phyloP scores from a whole-genome alignment of 1,140 invertebrate genomes.

The Condylostylus longicornis region DNA sequence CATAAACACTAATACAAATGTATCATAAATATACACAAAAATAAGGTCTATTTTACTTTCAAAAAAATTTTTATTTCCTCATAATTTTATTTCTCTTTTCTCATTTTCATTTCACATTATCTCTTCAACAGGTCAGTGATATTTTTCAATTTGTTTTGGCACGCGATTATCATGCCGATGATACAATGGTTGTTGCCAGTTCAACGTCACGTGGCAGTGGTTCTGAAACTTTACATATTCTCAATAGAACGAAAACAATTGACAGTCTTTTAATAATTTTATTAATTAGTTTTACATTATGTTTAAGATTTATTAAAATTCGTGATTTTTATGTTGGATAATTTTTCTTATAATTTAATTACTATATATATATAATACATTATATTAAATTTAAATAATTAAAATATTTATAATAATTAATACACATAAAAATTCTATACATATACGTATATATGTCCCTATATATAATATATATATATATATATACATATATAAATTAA shows the following conservation, averaged over 20 bases:
- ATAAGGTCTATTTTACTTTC: background rate
- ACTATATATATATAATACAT: background rate
- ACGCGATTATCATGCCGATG: conserved; percentile 21
- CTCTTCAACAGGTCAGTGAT: conserved; percentile 38
- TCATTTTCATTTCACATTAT: too few relatives aligned
- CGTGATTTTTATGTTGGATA: background rate
- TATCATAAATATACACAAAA: too few relatives aligned
- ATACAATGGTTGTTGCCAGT: conserved; percentile 29
- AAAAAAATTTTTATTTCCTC: conserved; percentile 4
- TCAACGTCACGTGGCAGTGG: conserved; percentile 28
- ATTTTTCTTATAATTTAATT: background rate
- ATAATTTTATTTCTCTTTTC: background rate
- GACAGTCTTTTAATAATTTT: background rate
- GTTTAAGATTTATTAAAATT: background rate
- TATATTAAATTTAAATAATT: background rate
- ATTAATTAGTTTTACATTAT: background rate
- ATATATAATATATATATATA: too few relatives aligned
- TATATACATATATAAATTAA: too few relatives aligned
- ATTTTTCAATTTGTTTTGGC: conserved; percentile 47
- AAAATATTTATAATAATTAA: conserved; percentile 1
- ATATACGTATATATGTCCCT: too few relatives aligned
- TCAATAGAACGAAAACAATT: too few relatives aligned
- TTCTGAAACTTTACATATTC: too few relatives aligned
- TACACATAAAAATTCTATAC: too few relatives aligned
- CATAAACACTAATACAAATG: too few relatives aligned